Evolutionary conservation across 2,113 vertebrate genomes (phyloP).

Genomic region (Colius striatus): DNA sequence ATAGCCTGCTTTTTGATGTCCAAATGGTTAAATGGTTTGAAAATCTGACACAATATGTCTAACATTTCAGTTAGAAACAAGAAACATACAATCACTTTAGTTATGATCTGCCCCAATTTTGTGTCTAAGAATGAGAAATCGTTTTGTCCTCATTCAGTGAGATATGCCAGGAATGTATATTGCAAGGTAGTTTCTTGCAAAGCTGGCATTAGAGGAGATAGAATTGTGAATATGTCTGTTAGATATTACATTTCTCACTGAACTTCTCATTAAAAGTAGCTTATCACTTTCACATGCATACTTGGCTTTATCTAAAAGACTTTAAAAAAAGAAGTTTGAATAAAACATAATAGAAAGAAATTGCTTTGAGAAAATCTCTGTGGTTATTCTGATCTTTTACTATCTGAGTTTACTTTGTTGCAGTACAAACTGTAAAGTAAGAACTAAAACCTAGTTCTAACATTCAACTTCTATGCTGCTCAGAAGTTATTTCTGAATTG

Average conservation of each 20-base stretch:
- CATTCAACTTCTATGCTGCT: not conserved
- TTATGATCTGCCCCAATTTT: not conserved
- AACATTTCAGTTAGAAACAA: not conserved
- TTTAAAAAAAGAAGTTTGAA: not conserved
- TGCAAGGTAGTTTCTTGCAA: not conserved
- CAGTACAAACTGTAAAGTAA: not conserved
- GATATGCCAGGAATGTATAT: not conserved
- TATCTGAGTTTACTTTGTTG: not conserved
- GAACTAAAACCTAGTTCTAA: not conserved
- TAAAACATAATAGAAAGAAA: not conserved
- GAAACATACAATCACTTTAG: not conserved
- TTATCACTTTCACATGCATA: not conserved
- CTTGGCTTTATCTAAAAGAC: not conserved
- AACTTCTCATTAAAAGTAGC: not conserved
- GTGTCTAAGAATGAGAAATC: not conserved
- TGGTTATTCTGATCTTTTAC: not conserved
- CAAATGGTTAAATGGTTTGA: slow-evolving; percentile 10
- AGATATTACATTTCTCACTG: not conserved
- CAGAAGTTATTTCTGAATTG: not conserved
- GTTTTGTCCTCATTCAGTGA: not conserved
- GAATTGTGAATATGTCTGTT: not conserved
- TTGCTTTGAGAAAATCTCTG: not conserved
- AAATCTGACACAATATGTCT: not conserved
- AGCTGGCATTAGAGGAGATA: not conserved
- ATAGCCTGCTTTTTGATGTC: not conserved